Evolutionary conservation across 2,113 vertebrate species (phyloP).

Genomic region (Bombycilla garrulus): DNA sequence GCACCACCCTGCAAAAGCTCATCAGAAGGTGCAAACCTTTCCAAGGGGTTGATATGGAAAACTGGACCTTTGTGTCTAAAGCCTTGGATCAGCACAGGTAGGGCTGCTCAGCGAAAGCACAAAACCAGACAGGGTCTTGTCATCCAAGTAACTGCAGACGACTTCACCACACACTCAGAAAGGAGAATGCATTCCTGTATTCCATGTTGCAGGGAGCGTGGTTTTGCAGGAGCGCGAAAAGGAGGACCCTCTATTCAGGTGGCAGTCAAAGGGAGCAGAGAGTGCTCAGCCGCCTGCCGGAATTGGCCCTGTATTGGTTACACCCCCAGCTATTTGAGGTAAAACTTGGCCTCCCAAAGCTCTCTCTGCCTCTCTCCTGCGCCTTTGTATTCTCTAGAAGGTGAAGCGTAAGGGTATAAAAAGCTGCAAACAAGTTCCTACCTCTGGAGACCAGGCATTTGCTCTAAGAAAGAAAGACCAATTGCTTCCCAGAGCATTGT

Average conservation of each 20-base stretch:
- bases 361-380: slow-evolving; percentile 55
- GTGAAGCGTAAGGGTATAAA: slow-evolving; percentile 84
- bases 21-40: not conserved
- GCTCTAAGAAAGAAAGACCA: slow-evolving; percentile 81
- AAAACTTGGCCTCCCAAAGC: slow-evolving; percentile 53
- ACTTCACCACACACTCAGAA: fast-evolving
- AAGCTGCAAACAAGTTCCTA: slow-evolving; percentile 86
- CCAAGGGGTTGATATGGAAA: not conserved
- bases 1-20: fast-evolving
- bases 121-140: not conserved
- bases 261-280: not conserved
- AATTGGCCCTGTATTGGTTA: slow-evolving; percentile 35
- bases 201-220: fast-evolving
- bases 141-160: fast-evolving
- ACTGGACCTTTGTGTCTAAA: not conserved
- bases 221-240: not conserved
- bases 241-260: slow-evolving; percentile 15
- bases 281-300: not conserved
- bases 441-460: slow-evolving; percentile 85
- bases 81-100: fast-evolving
- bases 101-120: not conserved
- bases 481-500: slow-evolving; percentile 89
- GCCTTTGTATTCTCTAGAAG: slow-evolving; percentile 83
- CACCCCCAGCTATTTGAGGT: slow-evolving; percentile 45
- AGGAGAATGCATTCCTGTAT: not conserved